Evolutionary conservation across 92 coral and sea anemone genomes (phyloP), one percentile per base, ranked within the genome.

Genomic region (Parazoanthus atlanticus): DNA sequence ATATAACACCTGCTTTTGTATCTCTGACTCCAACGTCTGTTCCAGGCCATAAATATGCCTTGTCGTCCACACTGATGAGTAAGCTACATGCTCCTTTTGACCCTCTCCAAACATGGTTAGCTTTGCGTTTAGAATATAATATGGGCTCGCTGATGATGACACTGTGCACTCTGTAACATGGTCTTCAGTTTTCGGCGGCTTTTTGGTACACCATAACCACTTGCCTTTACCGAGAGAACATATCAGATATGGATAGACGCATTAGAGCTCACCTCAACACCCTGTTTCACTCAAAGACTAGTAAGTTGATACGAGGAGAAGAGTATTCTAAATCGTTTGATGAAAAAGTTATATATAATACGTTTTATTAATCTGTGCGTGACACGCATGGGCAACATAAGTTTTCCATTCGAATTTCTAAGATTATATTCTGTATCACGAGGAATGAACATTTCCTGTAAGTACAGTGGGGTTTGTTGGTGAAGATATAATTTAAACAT

Each of bases 121-220:
- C 80, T 91, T 88, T 40, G 79, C 85, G 72, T 88, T 91, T 47
- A 74, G 33, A 76, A 91, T 36, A 72, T 88, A n/a, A n/a, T n/a
- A n/a, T n/a, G 91, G 58, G 17, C 1, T 49, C 13, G 88, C 88
- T 91, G 93, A 80, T 91, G 91, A 82, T 91, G 91, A n/a, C n/a
- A n/a, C n/a, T 58, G 91, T 83, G 86, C 88, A 29, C 64, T 21
- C 88, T 34, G 86, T 89, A 77, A 75, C 74, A 81, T 91, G 85
- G 64, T 64, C 91, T 82, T 91, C 93, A 70, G 91, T 91, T 54
- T 82, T 88, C 43, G 91, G 89, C 56, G 91, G 89, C 43, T 91
- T 91, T 78, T 91, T 91, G 25, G 89, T 72, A 84, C 91, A 91
- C 85, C 88, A 88, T 11, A 88, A 69, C 81, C 85, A 91, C 90